Percentiles rank a stretch among this genome's conserved stretches.
These are phyloP conservation scores for Peromyscus leucopus DNA, from an alignment of 2,113 vertebrate species.

Conservation along the genomic window DNA sequence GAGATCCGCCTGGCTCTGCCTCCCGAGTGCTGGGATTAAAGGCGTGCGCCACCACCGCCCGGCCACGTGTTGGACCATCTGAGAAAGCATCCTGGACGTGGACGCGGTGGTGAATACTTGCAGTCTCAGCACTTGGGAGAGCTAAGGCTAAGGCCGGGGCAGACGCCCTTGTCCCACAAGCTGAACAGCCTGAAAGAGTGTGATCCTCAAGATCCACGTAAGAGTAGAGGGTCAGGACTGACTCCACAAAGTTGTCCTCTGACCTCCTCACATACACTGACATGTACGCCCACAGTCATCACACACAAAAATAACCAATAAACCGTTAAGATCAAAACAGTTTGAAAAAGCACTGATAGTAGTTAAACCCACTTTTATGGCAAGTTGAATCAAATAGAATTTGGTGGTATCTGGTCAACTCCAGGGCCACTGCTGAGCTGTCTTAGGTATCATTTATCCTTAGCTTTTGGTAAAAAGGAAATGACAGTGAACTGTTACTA, in stretches of 20 bases:
- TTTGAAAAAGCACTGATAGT: background rate
- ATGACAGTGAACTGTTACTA: background rate
- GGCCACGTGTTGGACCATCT: background rate
- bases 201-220: background rate
- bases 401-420: background rate
- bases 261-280: background rate
- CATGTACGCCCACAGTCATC: background rate
- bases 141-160: background rate
- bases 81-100: background rate
- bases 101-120: background rate
- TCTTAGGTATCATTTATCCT: background rate
- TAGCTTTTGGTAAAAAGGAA: background rate
- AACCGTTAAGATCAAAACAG: background rate
- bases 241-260: background rate
- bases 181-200: background rate
- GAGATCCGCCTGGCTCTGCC: no score
- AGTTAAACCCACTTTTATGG: background rate
- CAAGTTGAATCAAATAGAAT: constrained; percentile 55
- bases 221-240: background rate
- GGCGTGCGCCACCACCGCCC: no score
- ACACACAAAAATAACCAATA: background rate
- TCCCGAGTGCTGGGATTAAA: no score
- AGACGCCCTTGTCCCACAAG: background rate
- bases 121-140: background rate
- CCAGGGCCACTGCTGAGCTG: background rate